Evolutionary conservation across 2,797 vertebrate genomes (phyloP).

Genomic region (Tachyglossus aculeatus): DNA sequence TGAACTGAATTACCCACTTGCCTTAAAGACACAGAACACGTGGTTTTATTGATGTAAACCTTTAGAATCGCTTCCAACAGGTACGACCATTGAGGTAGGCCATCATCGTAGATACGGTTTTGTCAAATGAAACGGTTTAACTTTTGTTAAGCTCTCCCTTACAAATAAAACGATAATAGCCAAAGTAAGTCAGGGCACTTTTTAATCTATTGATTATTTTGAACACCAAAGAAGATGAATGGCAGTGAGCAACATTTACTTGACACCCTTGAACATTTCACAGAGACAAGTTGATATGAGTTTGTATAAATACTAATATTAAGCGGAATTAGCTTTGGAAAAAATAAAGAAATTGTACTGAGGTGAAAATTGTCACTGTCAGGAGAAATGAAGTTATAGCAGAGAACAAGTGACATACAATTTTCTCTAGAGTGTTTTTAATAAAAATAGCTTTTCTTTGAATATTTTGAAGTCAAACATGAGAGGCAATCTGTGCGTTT

Average conservation of each 20-base stretch:
- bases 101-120: constrained; percentile 41
- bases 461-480: constrained; percentile 90
- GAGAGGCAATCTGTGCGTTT: constrained; percentile 92
- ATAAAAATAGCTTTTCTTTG: constrained; percentile 93
- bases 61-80: constrained; percentile 58
- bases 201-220: constrained; percentile 81
- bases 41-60: constrained; percentile 63
- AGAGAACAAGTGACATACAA: constrained; percentile 88
- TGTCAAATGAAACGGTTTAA: constrained; percentile 58
- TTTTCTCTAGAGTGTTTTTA: constrained; percentile 89
- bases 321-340: constrained; percentile 85
- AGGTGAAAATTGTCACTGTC: constrained; percentile 88
- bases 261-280: constrained; percentile 83
- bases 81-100: constrained; percentile 53
- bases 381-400: constrained; percentile 89
- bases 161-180: constrained; percentile 78
- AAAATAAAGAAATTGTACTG: constrained; percentile 86
- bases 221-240: constrained; percentile 79
- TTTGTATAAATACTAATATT: constrained; percentile 88
- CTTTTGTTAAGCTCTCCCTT: constrained; percentile 69
- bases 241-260: constrained; percentile 84
- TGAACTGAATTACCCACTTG: constrained; percentile 48
- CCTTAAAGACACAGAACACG: constrained; percentile 66
- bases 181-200: constrained; percentile 68
- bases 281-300: constrained; percentile 85